Base-by-base conservation (phyloP, 2,888 invertebrate species). In the Fragum fragum region DNA sequence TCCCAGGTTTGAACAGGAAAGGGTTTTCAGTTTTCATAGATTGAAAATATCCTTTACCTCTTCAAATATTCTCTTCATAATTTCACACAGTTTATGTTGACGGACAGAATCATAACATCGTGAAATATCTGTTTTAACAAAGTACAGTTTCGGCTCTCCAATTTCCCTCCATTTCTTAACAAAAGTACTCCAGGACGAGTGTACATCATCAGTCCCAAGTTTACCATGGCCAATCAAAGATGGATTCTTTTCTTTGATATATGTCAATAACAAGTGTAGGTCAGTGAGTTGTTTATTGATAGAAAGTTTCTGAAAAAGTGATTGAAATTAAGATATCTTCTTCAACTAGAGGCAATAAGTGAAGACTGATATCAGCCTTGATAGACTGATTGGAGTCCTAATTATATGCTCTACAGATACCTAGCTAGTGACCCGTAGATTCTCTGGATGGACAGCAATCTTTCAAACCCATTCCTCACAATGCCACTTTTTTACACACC, bases 81-180 rank as follows among this genome's bases (percentile, higher is more conserved):
- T 90, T 26, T 76, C 28, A 59, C 80, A 88, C 6, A 94, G 77
- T 47, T 89, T 90, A 21, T 87, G 73, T 61, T 89, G 92, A 26
- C 85, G 70, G 11, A 94, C 92, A 21, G 91, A 87, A 81, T 93
- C 92, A 86, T 89, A 94, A 73, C 93, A 93, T 29, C 88, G 88
- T 53, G 88, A 83, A 63, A 94, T 91, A 81, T 94, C 94, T 7
- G 91, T 88, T 80, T 93, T 93, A 32, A 93, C 93, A 88, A 93
- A 93, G 79, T 91, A 93, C 47, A 93, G 80, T 1, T 73, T 69
- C n/a, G 75, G 68, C 42, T 79, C 77, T 5, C 77, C 81, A 7
- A 18, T 16, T 7, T 53, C 47, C 55, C 70, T 61, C 80, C 87
- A 85, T 3, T 73, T 42, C 1, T 57, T 21, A 11, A 77, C 74